Evolutionary conservation across 2,797 vertebrate species (phyloP), one percentile per base, ranked within the genome.

Genomic region (Chiloscyllium punctatum): DNA sequence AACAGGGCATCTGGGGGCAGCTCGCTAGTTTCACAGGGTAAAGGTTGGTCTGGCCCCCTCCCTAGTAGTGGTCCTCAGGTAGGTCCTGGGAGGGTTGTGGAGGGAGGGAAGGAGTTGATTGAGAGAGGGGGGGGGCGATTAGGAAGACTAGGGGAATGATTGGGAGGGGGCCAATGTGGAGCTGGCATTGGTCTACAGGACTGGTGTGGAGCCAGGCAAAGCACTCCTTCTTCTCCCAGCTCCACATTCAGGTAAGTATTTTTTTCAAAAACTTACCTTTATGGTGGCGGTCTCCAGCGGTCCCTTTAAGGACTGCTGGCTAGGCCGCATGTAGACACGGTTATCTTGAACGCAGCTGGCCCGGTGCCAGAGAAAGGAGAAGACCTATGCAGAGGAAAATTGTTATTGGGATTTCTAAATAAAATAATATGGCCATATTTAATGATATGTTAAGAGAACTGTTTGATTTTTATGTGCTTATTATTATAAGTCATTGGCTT

Each of bases 241-340:
- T 92, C 66, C 90, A 92, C 90, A 92, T 92, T 92, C 62, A 92
- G 90, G 90, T 92, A 92, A 92, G 90, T 92, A 92, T 92, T 92
- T 92, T 62, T 92, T 92, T 92, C 90, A 92, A 92, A 92, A 92
- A 92, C 90, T 92, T 92, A 92, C 90, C 90, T 92, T 92, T 92
- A 92, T 92, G 90, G 90, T 92, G 90, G 90, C 90, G 42, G 90
- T 62, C 90, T 92, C 90, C 90, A 92, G 90, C 90, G 90, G 90
- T 92, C 90, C 90, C 90, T 92, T 92, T 92, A 92, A 92, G 90
- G 90, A 92, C 90, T 92, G 90, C 90, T 92, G 90, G 90, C 69
- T 92, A 23, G 90, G 90, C 90, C 90, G 90, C 90, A 92, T 92
- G 90, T 92, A 92, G 90, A 92, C 90, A 92, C 90, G 90, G 90